Evolutionary conservation across 2,797 vertebrate species (phyloP), one percentile per base, ranked within the genome.

Genomic region (Sus cebifrons): DNA sequence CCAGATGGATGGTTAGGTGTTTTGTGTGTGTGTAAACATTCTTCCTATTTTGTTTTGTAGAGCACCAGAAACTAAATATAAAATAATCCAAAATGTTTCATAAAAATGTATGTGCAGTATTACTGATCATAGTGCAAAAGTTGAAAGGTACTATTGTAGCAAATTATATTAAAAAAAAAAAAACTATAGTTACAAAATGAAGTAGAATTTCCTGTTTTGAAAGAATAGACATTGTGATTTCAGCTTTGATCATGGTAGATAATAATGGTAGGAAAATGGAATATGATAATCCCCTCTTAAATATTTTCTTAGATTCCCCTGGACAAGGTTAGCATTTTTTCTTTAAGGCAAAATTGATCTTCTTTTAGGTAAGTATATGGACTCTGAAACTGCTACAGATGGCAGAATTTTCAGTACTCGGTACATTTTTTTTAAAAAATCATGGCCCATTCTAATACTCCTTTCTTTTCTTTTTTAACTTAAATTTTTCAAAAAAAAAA

Each of bases 351-450:
- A 91, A 97, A 60, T 95, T 95, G 97, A 56, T 97, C 94, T 97
- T 74, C 93, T 97, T 73, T 97, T 98, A 98, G 99, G 99, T 99
- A 99, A 99, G 99, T 99, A 99, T 99, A 98, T 98, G 87, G 95
- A 98, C 78, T 96, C 96, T 8, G 21, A 97, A 98, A 98, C 97
- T 99, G 98, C 98, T 98, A 97, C 98, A 98, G 98, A 98, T 98
- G 98, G 98, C 98, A 98, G 98, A 98, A 98, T 98, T 98, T 99
- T 98, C 98, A 98, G 98, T 98, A 98, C 98, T 98, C 98, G 97
- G 86, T 98, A 85, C 94, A 98, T 98, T 98, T 98, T 98, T 97
- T 97, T 84, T 95, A 91, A 98, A 77, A 90, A 98, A 94, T 96
- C 98, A 98, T 98, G 98, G 96, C 98, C 98, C 98, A 94, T 98